Evolutionary conservation across 2,888 invertebrate genomes (phyloP), one percentile per base, ranked within the genome.

Genomic region (Eulithis prunata): DNA sequence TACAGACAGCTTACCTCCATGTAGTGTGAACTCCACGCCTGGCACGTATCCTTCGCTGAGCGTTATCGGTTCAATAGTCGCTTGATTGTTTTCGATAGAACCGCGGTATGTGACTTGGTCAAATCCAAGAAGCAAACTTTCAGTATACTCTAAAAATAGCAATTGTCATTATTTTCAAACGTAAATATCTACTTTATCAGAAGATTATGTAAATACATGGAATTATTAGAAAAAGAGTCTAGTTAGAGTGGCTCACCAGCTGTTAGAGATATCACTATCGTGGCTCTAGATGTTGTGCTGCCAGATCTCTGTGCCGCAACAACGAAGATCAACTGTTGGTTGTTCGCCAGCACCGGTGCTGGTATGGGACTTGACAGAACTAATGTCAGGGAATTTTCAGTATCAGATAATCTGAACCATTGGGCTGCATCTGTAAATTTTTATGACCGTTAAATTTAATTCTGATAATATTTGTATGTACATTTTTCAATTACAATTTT

Each of bases 31-130:
- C 10, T 51, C 13, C 0, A 84, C 81, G 28, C 69, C 66, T 12
- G 68, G n/a, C 10, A 68, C 69, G 62, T 74, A 79, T 57, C 80
- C 83, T 58, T 78, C 76, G 13, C 54, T 73, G 6, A 83, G 74
- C 28, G 70, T 72, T 47, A 83, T 79, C 2, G 73, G 57, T 13
- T 69, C 69, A 52, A 81, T 66, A 12, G 56, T 64, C 5, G 75
- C 53, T 1, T 53, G 51, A 43, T 70, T 63, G 13, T 71, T 69
- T 38, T 74, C 69, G 5, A 82, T 72, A 2, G 75, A 66, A 5
- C 83, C 82, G 1, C 75, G 13, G 62, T 79, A 81, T 51, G 69
- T 71, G 32, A 68, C 57, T 57, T 67, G 67, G 41, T 80, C 76
- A 57, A 81, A 81, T 11, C 71, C 75, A 52, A 80, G 74, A 36